Evolutionary conservation across 2,888 invertebrate genomes (phyloP).

Genomic region (Agonum fuliginosum): DNA sequence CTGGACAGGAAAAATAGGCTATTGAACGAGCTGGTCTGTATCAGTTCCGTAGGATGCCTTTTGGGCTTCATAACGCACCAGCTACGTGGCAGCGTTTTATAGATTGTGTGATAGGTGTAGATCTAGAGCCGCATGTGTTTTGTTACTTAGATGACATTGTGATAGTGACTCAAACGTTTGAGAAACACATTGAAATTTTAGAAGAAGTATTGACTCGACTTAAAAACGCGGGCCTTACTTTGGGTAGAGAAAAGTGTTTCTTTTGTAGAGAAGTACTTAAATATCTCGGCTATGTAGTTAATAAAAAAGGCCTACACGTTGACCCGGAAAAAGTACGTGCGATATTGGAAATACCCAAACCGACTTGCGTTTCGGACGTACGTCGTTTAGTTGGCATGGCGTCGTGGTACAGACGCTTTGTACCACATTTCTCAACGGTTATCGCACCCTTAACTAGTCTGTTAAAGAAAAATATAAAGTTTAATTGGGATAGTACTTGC

Average conservation of each 20-base stretch:
- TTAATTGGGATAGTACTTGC: background rate
- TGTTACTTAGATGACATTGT: constrained; percentile 60
- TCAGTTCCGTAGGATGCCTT: background rate
- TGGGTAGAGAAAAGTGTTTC: background rate
- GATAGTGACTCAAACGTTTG: constrained; percentile 53
- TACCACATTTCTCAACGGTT: constrained; percentile 45
- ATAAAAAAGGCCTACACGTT: constrained; percentile 36
- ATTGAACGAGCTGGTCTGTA: no score
- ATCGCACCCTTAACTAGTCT: background rate
- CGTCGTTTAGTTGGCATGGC: constrained; percentile 29
- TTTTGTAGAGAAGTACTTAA: background rate
- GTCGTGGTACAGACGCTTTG: constrained; percentile 62
- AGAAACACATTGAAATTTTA: constrained; percentile 48
- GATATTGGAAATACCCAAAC: constrained; percentile 48
- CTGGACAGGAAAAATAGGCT: no score
- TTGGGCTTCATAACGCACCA: no score
- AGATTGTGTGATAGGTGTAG: constrained; percentile 58
- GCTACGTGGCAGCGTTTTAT: no score
- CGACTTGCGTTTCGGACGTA: constrained; percentile 50
- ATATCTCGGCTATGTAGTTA: constrained; percentile 61
- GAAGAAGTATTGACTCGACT: background rate
- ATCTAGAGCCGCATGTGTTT: background rate
- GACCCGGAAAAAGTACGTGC: constrained; percentile 57
- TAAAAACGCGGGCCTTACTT: background rate
- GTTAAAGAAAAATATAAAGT: background rate